phyloP scores from a whole-genome alignment of 2,113 vertebrate species.

The Charadrius vociferus region DNA sequence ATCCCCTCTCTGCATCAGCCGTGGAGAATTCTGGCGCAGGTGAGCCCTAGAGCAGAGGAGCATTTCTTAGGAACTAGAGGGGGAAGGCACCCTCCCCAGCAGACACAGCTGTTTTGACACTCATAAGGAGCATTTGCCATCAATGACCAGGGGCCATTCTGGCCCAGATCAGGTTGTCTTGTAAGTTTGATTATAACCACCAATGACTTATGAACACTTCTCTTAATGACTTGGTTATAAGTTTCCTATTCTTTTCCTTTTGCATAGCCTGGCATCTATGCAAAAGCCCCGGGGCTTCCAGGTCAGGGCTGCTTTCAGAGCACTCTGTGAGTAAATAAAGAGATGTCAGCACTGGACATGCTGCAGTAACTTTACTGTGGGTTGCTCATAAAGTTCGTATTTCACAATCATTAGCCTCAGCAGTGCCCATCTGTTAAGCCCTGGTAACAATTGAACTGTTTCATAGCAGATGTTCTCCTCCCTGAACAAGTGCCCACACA shows the following conservation, averaged over 20 bases:
- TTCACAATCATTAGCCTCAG: slow-evolving; percentile 1
- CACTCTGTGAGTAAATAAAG: background rate
- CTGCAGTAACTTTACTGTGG: background rate
- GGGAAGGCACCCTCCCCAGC: background rate
- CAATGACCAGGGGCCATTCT: background rate
- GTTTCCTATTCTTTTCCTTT: background rate
- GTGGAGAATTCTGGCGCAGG: background rate
- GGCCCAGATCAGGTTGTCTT: background rate
- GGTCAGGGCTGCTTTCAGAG: background rate
- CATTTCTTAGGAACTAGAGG: background rate
- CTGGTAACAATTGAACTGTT: background rate
- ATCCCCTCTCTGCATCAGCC: background rate
- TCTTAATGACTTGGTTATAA: no score
- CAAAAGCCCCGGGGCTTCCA: background rate
- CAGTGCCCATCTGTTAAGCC: slow-evolving; percentile 43
- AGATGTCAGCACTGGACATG: background rate
- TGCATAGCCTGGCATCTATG: background rate
- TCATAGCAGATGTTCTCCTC: slow-evolving; percentile 43
- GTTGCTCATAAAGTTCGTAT: slow-evolving; percentile 24
- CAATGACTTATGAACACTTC: no score
- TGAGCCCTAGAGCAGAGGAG: background rate
- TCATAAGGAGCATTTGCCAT: background rate
- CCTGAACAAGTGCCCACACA: background rate
- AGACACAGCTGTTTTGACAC: background rate
- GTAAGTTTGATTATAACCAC: background rate